Conservation (phyloP, 2,113 vertebrate genomes). For the Pipa parva region DNA sequence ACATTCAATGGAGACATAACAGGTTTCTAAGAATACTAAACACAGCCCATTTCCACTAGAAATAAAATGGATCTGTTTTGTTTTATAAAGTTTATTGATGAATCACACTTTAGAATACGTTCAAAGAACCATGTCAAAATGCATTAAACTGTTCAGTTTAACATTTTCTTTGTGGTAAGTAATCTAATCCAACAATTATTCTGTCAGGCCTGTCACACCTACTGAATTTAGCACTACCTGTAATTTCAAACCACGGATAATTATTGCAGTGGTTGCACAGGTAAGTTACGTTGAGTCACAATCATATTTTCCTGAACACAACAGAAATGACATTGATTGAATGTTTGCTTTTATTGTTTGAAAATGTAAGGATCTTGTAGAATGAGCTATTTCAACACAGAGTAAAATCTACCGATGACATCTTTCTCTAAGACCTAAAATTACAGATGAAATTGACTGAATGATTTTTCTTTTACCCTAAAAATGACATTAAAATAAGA, state of each 20-base stretch:
- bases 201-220: slow-evolving; percentile 34
- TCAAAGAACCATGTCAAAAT: slow-evolving; percentile 20
- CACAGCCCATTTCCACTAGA: not conserved
- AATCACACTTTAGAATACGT: slow-evolving; percentile 12
- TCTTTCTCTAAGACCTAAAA: slow-evolving; percentile 9
- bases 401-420: slow-evolving; percentile 28
- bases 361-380: slow-evolving; percentile 11
- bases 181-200: slow-evolving; percentile 41
- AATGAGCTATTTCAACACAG: not conserved
- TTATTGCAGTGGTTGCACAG: slow-evolving; percentile 37
- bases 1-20: not conserved
- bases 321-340: slow-evolving; percentile 31
- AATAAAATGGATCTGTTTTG: not conserved
- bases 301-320: slow-evolving; percentile 23
- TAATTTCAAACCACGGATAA: slow-evolving; percentile 40
- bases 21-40: slow-evolving; percentile 6
- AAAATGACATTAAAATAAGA: slow-evolving; percentile 2
- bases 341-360: slow-evolving; percentile 23
- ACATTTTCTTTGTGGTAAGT: slow-evolving; percentile 29
- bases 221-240: slow-evolving; percentile 24
- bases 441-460: slow-evolving; percentile 28
- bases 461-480: slow-evolving; percentile 13
- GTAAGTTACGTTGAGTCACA: slow-evolving; percentile 37
- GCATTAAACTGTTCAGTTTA: slow-evolving; percentile 18
- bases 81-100: slow-evolving; percentile 11